These are phyloP conservation scores for Drosophila pseudoananassae DNA, from an alignment of 1,140 invertebrate species.

Conservation along the genomic window DNA sequence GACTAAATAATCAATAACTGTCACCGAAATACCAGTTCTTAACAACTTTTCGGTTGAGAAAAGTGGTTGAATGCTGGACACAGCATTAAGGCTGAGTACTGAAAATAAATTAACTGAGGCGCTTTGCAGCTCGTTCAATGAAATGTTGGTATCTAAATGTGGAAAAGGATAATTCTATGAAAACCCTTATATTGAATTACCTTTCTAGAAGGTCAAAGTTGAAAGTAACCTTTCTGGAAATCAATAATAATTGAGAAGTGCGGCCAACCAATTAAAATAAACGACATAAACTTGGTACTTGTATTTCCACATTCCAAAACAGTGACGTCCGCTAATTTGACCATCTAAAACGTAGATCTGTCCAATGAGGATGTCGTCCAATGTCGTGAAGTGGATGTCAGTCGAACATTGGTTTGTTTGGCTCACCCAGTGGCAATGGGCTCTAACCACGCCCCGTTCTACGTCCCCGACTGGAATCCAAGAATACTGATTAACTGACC, in stretches of 20 bases:
- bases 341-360: too few species aligned
- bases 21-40: slow-evolving; percentile 49
- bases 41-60: slow-evolving; percentile 32
- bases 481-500: slow-evolving; percentile 32
- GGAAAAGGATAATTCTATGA: background rate
- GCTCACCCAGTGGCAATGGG: slow-evolving; percentile 52
- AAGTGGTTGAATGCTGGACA: too few species aligned
- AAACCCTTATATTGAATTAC: slow-evolving; percentile 47
- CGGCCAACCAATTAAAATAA: too few species aligned
- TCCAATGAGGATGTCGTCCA: too few species aligned
- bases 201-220: background rate
- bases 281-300: too few species aligned
- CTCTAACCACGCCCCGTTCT: slow-evolving; percentile 14
- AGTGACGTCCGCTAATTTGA: too few species aligned
- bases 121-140: slow-evolving; percentile 25
- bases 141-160: too few species aligned
- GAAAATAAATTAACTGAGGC: slow-evolving; percentile 37
- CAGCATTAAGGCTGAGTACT: background rate
- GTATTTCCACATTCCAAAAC: too few species aligned
- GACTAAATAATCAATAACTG: slow-evolving; percentile 74
- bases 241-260: too few species aligned
- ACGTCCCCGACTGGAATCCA: background rate
- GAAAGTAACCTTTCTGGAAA: too few species aligned
- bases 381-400: background rate
- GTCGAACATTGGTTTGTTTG: slow-evolving; percentile 24